Evolutionary conservation across 1,140 invertebrate genomes (phyloP).

Genomic region (Aphis craccivora): DNA sequence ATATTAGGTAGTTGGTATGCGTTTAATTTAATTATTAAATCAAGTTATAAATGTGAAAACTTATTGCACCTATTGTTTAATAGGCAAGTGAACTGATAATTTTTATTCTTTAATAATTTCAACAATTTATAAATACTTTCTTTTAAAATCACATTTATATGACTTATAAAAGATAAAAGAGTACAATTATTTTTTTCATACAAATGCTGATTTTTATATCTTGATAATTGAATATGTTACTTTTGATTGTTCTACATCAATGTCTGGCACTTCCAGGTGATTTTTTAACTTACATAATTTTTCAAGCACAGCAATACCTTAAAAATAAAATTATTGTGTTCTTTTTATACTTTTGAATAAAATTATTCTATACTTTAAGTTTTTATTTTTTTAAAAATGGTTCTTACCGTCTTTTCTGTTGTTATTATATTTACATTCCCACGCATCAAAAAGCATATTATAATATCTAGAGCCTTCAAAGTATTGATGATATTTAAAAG

Average conservation of each 20-base stretch:
- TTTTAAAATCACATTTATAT: neutral
- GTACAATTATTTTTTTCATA: neutral
- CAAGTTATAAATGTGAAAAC: neutral
- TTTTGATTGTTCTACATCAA: constrained; percentile 39
- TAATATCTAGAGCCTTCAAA: constrained; percentile 89
- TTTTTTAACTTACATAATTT: constrained; percentile 9
- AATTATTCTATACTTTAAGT: neutral
- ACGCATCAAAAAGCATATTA: constrained; percentile 91
- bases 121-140: neutral
- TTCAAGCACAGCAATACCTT: constrained; percentile 45
- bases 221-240: constrained; percentile 18
- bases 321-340: neutral
- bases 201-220: neutral
- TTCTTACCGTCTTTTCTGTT: constrained; percentile 72
- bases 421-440: constrained; percentile 79
- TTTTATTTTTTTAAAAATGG: constrained; percentile 36
- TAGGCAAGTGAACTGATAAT: neutral
- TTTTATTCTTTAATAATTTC: neutral
- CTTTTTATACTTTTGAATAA: neutral
- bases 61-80: neutral
- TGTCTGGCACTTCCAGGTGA: constrained; percentile 30
- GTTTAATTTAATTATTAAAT: neutral
- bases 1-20: too few relatives aligned
- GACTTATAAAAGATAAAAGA: neutral
- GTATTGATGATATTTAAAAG: constrained; percentile 81